Base-by-base conservation (phyloP, 1,140 invertebrate species). In the Drosophila kohkoa region DNA sequence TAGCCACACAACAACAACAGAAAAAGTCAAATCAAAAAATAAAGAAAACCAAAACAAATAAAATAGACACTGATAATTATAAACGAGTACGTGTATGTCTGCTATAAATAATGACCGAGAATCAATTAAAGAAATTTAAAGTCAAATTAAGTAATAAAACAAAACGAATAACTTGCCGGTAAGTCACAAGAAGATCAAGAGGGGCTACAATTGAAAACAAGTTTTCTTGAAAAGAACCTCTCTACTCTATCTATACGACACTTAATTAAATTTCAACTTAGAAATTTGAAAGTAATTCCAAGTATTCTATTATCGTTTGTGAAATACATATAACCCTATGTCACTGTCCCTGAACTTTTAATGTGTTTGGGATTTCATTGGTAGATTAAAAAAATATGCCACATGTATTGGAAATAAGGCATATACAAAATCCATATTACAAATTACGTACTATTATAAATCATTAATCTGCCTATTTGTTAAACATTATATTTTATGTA, bases 61-160 rank as follows among this genome's bases (percentile, higher is more conserved):
- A 80, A 67, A 75, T 54, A 59, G 32, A 60, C 35, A 70, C 59
- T 87, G 75, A 86, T 79, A 70, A 76, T 78, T 72, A 57, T 68
- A 71, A 49, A 35, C 43, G 58, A 35, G 41, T 43, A 49, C 11
- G 25, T 28, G 25, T 3, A 60, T 35, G 8, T 30, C n/a, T 16
- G 10, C 16, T 16, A 52, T 54, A 8, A 52, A 45, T 20, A 2
- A 51, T 45, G 20, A 25, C 2, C 32, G 16, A n/a, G 8, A 54
- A 41, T 30, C 11, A 52, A 81, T 46, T 59, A 69, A 16, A 32
- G 13, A 54, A 49, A 52, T 60, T 63, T 73, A 79, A 68, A 43
- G 46, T 38, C 35, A 59, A 43, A 59, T n/a, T 43, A 75, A 71
- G 65, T 57, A 78, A 81, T 64, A 25, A 13, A 6, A 63, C 6